Evolutionary conservation across 1,140 invertebrate species (phyloP), one percentile per base, ranked within the genome.

Genomic region (Drosophila setifemur): DNA sequence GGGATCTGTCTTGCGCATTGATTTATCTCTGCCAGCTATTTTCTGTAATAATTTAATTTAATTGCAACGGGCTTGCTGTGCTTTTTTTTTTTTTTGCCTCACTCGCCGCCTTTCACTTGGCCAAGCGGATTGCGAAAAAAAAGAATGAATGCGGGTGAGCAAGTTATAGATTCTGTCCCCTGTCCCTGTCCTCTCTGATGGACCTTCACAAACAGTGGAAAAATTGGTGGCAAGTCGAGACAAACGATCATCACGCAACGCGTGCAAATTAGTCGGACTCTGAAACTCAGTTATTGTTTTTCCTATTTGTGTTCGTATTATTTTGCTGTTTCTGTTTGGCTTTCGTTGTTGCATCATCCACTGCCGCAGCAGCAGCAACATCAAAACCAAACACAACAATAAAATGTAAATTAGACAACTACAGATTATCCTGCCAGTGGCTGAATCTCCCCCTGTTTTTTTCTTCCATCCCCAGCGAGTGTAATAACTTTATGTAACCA

Each of bases 31-130:
- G 35, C 12, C 52, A 78, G 66, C 50, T 48, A 42, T 49, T 67
- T 71, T 63, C 64, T 75, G 75, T 66, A 86, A 86, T 79, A 75
- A 79, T 74, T 79, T 72, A 67, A 86, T 85, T 86, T 68, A 85
- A 85, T 40, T 74, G 69, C 16, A 76, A 14, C 23, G 33, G 14
- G 9, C 33, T 54, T 25, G 45, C 78, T 73, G 83, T 82, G 66
- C 78, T 82, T 69, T 70, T 29, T 14, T 26, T 45, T 40, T 18
- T 11, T 42, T 42, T 35, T 42, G n/a, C n/a, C n/a, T 37, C 31
- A 33, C 11, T 33, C 31, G 31, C 8, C 16, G 33, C 33, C 33
- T 37, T 37, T 37, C 33, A 37, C 33, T 37, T 18, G 33, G 14
- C 6, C 14, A 12, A 18, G 12, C 14, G 8, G 14, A 16, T 37